Evolutionary conservation across 2,113 vertebrate genomes (phyloP).

Genomic region (Lucifuga dentata): DNA sequence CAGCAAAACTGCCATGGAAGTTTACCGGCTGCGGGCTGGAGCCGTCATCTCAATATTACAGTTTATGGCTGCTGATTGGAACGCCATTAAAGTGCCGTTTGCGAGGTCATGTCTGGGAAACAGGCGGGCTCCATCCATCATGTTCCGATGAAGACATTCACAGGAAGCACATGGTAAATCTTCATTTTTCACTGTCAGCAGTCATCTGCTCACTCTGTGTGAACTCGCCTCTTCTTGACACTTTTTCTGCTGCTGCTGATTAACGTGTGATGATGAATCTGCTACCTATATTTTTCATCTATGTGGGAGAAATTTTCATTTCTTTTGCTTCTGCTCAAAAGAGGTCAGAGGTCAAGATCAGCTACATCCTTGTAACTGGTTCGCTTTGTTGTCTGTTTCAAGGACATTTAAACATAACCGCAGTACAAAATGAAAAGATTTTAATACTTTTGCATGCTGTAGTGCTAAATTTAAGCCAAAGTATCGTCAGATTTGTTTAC

Average conservation of each 20-base stretch:
- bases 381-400: not conserved
- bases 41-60: conserved; percentile 39
- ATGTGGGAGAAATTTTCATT: not conserved
- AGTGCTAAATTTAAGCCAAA: no score
- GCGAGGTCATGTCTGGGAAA: conserved; percentile 46
- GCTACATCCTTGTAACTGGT: not conserved
- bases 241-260: not conserved
- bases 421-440: not conserved
- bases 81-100: conserved; percentile 52
- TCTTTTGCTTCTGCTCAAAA: no score
- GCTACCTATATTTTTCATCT: not conserved
- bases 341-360: not conserved
- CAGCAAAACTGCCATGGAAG: not conserved
- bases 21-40: conserved; percentile 35
- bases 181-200: conserved; percentile 53
- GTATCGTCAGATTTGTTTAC: no score
- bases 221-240: not conserved
- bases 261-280: not conserved
- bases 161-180: conserved; percentile 41
- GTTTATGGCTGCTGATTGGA: conserved; percentile 50
- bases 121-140: conserved; percentile 54
- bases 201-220: conserved; percentile 30
- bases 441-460: no score
- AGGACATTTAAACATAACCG: conserved; percentile 4
- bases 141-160: conserved; percentile 42